Evolutionary conservation across 2,888 invertebrate species (phyloP).

Genomic region (Phengaris arion): DNA sequence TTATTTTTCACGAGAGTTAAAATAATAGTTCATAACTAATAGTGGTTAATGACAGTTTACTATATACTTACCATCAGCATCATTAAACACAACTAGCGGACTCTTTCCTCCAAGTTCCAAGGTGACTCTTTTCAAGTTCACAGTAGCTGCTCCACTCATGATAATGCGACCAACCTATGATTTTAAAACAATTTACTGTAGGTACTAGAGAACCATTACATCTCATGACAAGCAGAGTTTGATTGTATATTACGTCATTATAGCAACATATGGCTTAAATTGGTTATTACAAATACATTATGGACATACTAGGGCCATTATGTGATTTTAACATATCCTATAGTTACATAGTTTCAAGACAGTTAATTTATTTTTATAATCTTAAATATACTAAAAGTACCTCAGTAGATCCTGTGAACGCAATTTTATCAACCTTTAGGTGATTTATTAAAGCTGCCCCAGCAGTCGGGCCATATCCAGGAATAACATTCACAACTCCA

Average conservation of each 20-base stretch:
- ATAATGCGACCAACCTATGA: constrained; percentile 78
- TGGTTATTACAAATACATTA: too few species aligned
- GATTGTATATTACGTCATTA: too few species aligned
- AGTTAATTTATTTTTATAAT: too few species aligned
- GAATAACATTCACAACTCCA: constrained; percentile 94
- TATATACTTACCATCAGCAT: constrained; percentile 82
- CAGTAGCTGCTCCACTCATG: constrained; percentile 84
- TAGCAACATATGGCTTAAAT: too few species aligned
- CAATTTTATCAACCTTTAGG: constrained; percentile 90
- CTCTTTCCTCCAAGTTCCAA: constrained; percentile 95
- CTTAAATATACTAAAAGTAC: constrained; percentile 40
- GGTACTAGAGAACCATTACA: not conserved
- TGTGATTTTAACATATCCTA: too few species aligned
- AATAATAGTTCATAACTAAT: not conserved
- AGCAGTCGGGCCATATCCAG: constrained; percentile 90
- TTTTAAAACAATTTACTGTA: not conserved
- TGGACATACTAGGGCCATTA: too few species aligned
- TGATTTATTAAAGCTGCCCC: constrained; percentile 89
- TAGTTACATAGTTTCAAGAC: too few species aligned
- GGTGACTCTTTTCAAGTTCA: constrained; percentile 89
- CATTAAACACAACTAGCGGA: constrained; percentile 90
- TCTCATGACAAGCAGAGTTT: not conserved
- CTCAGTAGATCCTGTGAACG: constrained; percentile 83
- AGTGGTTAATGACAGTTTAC: too few species aligned
- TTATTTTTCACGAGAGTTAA: too few species aligned